Base-by-base conservation (phyloP, 2,113 vertebrate species). In the Proteles cristata region DNA sequence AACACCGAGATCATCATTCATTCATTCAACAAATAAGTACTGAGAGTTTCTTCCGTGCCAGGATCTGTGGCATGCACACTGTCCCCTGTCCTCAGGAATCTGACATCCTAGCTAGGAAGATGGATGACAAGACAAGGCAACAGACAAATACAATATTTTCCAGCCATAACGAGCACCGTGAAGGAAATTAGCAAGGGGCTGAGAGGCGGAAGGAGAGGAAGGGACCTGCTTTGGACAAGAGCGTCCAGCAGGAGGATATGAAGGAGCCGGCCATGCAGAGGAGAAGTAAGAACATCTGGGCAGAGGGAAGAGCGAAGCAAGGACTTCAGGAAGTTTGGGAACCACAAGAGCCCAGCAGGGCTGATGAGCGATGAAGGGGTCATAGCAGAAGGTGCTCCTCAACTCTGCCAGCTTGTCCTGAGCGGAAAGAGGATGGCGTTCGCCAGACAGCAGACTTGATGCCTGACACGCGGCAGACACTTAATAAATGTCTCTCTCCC, bases 321-420 rank as follows among this genome's bases (percentile, higher is more conserved):
- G 55, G 43, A 26, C 19, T 73, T 66, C 39, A 33, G 63, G 76
- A 76, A 65, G 53, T 89, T 2, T 43, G 61, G 14, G 63, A 19
- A 45, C 43, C 10, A 12, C 33, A 50, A 48, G 53, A 48, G 45
- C 28, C 53, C 85, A 3, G n/a, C 0, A 0, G 1, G 50, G 35
- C 58, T 33, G 31, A 28, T 23, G 1, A 0, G 15, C 50, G 73
- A 15, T 50, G 23, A 63, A 83, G 48, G 17, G 33, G 45, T 73
- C 35, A 1, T 0, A 9, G 39, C 19, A 0, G 0, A 35, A 17
- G 28, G 33, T 12, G 53, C 90, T 25, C 11, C 7, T 48, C 31
- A 69, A 73, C 31, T 65, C 95, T 28, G 8, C 79, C 1, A 2
- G 66, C 77, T 79, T 50, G 73, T 39, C 11, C 4, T 1, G 31